Percentiles rank a stretch among this genome's conserved stretches.
Conservation (phyloP, 2,113 vertebrate genomes). For the Struthio camelus region DNA sequence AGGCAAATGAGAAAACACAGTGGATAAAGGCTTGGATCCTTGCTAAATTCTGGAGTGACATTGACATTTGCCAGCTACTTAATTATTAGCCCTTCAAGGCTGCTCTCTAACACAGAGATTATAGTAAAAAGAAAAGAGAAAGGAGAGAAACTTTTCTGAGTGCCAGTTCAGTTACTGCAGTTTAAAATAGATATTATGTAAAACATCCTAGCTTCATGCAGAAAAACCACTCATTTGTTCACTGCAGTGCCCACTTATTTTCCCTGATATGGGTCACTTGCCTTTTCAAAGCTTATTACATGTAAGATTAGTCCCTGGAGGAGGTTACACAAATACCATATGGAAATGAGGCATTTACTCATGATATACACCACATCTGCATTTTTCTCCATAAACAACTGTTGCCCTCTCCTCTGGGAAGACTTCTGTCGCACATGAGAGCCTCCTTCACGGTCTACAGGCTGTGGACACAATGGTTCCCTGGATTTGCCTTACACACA, state of each 20-base stretch:
- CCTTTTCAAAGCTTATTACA: not conserved
- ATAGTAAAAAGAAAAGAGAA: not conserved
- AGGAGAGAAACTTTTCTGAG: not conserved
- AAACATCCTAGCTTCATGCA: not conserved
- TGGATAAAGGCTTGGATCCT: not conserved
- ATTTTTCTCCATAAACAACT: not conserved
- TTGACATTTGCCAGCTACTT: not conserved
- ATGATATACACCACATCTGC: not conserved
- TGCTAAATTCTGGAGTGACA: not conserved
- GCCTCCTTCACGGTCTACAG: not conserved
- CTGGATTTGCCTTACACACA: not conserved
- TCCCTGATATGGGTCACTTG: not conserved
- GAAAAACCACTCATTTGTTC: not conserved
- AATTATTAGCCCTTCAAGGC: not conserved
- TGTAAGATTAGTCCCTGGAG: not conserved
- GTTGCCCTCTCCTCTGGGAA: not conserved
- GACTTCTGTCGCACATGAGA: not conserved
- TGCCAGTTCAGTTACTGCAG: not conserved
- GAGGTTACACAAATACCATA: not conserved
- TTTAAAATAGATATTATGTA: not conserved
- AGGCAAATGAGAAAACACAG: not conserved
- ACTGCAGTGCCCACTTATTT: not conserved
- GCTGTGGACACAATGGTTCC: not conserved
- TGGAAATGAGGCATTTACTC: not conserved
- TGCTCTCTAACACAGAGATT: not conserved